Evolutionary conservation across 2,888 invertebrate species (phyloP).

Genomic region (Cyrtodaria siliqua): DNA sequence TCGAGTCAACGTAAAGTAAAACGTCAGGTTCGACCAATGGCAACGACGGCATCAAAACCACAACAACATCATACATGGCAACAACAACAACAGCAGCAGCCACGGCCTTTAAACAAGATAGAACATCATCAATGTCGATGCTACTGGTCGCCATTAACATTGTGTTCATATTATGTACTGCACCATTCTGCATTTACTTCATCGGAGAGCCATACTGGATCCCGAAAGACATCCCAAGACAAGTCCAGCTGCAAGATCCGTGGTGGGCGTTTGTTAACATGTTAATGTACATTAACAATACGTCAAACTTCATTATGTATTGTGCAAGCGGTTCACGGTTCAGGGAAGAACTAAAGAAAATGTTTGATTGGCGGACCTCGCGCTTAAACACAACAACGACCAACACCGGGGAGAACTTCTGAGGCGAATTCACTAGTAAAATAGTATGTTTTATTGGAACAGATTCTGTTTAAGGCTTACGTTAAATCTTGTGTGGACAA

Average conservation of each 20-base stretch:
- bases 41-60: background rate
- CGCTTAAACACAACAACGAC: no score
- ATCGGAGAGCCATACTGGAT: slow-evolving; percentile 63
- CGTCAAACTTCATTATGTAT: no score
- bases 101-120: background rate
- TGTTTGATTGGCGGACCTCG: no score
- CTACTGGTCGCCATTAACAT: slow-evolving; percentile 67
- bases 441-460: no score
- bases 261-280: no score
- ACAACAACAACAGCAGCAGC: background rate
- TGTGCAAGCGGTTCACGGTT: no score
- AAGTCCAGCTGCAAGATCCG: slow-evolving; percentile 38
- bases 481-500: no score
- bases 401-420: no score
- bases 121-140: slow-evolving; percentile 68
- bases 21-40: slow-evolving; percentile 12
- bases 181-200: slow-evolving; percentile 65
- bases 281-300: no score
- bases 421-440: no score
- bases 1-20: slow-evolving; percentile 22
- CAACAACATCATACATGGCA: slow-evolving; percentile 68
- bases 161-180: slow-evolving; percentile 68
- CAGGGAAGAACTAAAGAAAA: slow-evolving; percentile 52
- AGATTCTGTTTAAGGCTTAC: no score
- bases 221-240: slow-evolving; percentile 35